A percentile compares a stretch with the other conserved stretches of the same genome.
Evolutionary conservation across 2,113 vertebrate species (phyloP).

Genomic region (Rallus limicola): DNA sequence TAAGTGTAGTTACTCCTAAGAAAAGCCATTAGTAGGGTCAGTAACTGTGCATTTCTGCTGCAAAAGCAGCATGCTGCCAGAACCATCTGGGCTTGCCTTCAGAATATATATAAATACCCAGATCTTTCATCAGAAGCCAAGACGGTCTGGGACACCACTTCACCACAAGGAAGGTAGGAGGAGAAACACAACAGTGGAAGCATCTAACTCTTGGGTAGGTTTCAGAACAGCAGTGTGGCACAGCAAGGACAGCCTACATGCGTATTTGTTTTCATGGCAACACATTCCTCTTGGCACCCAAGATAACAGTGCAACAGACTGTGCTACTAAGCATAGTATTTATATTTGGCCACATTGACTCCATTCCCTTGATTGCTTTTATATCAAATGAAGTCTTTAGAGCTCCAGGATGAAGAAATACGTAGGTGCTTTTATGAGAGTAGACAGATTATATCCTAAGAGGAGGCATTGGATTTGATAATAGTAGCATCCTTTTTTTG

Average conservation of each 20-base stretch:
- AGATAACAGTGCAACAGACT: not conserved
- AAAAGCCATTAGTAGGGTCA: not conserved
- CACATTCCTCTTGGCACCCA: not conserved
- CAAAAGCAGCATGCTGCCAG: not conserved
- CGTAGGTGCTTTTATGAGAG: not conserved
- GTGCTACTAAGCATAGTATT: not conserved
- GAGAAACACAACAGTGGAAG: not conserved
- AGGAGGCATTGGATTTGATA: not conserved
- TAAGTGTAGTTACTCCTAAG: not conserved
- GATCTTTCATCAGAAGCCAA: not conserved
- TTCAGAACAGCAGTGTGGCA: not conserved
- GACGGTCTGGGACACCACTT: not conserved
- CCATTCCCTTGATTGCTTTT: not conserved
- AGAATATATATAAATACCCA: not conserved
- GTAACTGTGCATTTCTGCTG: not conserved
- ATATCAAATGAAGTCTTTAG: not conserved
- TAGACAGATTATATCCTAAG: not conserved
- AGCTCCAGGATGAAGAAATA: not conserved
- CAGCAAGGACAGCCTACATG: not conserved
- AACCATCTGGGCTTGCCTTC: not conserved
- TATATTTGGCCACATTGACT: not conserved
- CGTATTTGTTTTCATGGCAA: not conserved
- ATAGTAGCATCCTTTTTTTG: not conserved
- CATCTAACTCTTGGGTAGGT: not conserved
- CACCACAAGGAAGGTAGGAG: not conserved